Conservation (phyloP, 2,888 invertebrate species). For the Diogma glabrata region DNA sequence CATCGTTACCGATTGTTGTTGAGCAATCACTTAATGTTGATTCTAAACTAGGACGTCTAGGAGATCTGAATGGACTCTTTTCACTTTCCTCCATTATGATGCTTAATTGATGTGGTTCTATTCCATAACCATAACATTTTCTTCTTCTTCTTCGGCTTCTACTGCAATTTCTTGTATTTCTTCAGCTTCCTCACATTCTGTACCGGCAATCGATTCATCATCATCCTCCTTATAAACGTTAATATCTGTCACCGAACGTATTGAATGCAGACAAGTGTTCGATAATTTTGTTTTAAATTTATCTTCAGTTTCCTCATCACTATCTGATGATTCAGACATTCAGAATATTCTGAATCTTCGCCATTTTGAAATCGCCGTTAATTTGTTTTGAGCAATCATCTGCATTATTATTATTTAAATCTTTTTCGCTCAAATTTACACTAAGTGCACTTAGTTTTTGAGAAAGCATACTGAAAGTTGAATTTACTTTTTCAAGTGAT, state of each 20-base stretch:
- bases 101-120: conserved; percentile 36
- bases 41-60: conserved; percentile 24
- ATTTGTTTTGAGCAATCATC: conserved; percentile 13
- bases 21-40: conserved; percentile 30
- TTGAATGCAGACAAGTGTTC: conserved; percentile 34
- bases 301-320: conserved; percentile 16
- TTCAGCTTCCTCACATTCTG: conserved; percentile 20
- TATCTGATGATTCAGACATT: conserved; percentile 13
- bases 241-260: conserved; percentile 43
- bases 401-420: conserved; percentile 25
- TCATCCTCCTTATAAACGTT: conserved; percentile 36
- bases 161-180: too few species aligned
- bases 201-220: conserved; percentile 24
- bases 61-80: conserved; percentile 15
- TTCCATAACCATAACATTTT: conserved; percentile 28
- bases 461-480: conserved; percentile 27
- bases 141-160: too few species aligned
- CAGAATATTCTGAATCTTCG: neutral
- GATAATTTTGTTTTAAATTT: conserved; percentile 14
- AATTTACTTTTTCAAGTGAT: conserved; percentile 12
- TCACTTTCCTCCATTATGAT: conserved; percentile 51
- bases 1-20: conserved; percentile 26
- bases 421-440: conserved; percentile 26
- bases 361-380: neutral
- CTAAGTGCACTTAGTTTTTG: conserved; percentile 28